These are phyloP conservation scores for Euphysa ruthae DNA, from an alignment of 30 jellyfish, hydroid and myxozoan genomes.

Conservation along the genomic window DNA sequence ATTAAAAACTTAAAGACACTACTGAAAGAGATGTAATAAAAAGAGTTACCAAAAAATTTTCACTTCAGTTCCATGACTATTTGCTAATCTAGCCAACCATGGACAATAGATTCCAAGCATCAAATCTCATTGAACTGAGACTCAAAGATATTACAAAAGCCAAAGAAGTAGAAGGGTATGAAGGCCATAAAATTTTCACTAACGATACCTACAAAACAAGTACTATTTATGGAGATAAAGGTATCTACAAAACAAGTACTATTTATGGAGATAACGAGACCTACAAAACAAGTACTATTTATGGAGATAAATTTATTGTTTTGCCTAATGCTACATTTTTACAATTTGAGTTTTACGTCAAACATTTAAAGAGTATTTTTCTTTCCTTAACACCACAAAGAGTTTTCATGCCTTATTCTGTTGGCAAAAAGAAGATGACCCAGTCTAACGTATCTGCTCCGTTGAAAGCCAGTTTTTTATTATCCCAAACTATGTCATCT, in stretches of 20 bases:
- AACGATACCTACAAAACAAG: slow-evolving; percentile 19
- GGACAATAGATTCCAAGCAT: slow-evolving; percentile 14
- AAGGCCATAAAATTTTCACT: slow-evolving; percentile 8
- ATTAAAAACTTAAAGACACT: too few species aligned
- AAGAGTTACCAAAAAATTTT: slow-evolving; percentile 9
- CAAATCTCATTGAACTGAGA: slow-evolving; percentile 9
- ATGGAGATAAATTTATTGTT: slow-evolving; percentile 19
- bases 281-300: slow-evolving; percentile 18
- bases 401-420: not conserved
- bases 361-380: not conserved
- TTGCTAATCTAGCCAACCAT: not conserved
- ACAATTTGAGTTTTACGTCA: slow-evolving; percentile 8
- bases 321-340: slow-evolving; percentile 4
- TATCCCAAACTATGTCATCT: not conserved
- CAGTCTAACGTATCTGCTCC: slow-evolving; percentile 6
- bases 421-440: not conserved
- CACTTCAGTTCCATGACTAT: slow-evolving; percentile 13
- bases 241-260: not conserved
- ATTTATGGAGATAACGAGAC: slow-evolving; percentile 3
- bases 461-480: not conserved
- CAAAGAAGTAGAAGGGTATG: not conserved
- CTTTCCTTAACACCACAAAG: not conserved
- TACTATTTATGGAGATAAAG: slow-evolving; percentile 19
- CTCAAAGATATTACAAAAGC: slow-evolving; percentile 11
- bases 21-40: too few species aligned